Percentiles rank a stretch among this genome's conserved stretches.
phyloP scores from a whole-genome alignment of 2,888 invertebrate species.

The Cataglyphis cursor region DNA sequence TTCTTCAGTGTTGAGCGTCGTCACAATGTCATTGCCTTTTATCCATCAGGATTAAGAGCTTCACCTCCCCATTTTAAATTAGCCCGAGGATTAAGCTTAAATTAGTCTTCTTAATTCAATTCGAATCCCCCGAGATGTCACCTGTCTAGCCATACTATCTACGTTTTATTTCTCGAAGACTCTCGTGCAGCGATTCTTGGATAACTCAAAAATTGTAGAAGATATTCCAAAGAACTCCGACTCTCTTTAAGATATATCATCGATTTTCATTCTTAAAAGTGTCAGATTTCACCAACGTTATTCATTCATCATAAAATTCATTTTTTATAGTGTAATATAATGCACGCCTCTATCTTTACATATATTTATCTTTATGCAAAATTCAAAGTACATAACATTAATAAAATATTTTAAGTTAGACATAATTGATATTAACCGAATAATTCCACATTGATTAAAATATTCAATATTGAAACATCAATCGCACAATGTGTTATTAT shows the following conservation, averaged over 20 bases:
- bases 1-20: constrained; percentile 40
- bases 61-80: constrained; percentile 74
- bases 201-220: constrained; percentile 28
- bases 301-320: neutral
- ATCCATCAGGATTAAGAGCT: constrained; percentile 71
- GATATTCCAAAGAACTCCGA: neutral
- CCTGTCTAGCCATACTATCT: constrained; percentile 55
- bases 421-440: neutral
- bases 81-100: constrained; percentile 75
- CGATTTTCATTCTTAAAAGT: constrained; percentile 8
- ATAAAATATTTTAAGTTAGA: constrained; percentile 5
- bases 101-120: constrained; percentile 79
- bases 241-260: neutral
- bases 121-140: constrained; percentile 68
- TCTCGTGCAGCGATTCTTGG: constrained; percentile 15
- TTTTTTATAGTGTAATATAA: neutral
- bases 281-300: neutral
- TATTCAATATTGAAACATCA: neutral
- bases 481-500: neutral
- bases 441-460: neutral
- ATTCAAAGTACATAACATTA: constrained; percentile 5
- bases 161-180: constrained; percentile 41
- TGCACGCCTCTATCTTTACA: neutral
- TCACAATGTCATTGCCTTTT: constrained; percentile 61
- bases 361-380: neutral